Percentiles rank a stretch among this genome's conserved stretches.
Evolutionary conservation across 2,888 invertebrate genomes (phyloP).

Genomic region (Myathropa florea): DNA sequence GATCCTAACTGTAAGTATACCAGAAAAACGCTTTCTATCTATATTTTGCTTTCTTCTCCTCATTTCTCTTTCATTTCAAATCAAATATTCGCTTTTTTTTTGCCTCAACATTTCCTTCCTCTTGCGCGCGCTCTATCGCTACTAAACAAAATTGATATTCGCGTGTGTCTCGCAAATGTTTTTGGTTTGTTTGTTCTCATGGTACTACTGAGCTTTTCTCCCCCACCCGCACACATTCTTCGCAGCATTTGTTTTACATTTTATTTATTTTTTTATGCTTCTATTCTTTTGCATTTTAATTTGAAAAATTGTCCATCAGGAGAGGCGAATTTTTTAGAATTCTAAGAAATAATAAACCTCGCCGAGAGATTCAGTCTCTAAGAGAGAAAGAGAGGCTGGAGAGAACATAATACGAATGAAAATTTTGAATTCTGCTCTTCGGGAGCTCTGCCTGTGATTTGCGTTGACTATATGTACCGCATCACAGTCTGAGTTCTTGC

Average conservation of each 20-base stretch:
- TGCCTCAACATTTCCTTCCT: neutral
- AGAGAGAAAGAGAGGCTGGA: neutral
- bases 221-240: neutral
- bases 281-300: neutral
- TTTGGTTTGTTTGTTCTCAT: slow-evolving; percentile 3
- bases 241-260: slow-evolving; percentile 11
- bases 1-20: slow-evolving; percentile 75
- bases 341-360: neutral
- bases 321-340: neutral
- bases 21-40: neutral
- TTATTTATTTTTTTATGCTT: neutral
- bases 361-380: neutral
- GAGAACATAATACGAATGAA: neutral
- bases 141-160: slow-evolving; percentile 32
- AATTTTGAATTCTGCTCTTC: slow-evolving; percentile 78
- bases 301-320: neutral
- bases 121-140: neutral
- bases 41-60: neutral
- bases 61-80: neutral
- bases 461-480: slow-evolving; percentile 85
- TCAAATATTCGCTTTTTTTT: neutral
- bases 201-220: slow-evolving; percentile 19
- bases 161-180: neutral
- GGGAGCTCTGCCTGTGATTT: slow-evolving; percentile 91
- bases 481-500: slow-evolving; percentile 99